These are phyloP conservation scores for Sminthurides aquaticus DNA, from an alignment of 2,888 invertebrate species.

Conservation along the genomic window DNA sequence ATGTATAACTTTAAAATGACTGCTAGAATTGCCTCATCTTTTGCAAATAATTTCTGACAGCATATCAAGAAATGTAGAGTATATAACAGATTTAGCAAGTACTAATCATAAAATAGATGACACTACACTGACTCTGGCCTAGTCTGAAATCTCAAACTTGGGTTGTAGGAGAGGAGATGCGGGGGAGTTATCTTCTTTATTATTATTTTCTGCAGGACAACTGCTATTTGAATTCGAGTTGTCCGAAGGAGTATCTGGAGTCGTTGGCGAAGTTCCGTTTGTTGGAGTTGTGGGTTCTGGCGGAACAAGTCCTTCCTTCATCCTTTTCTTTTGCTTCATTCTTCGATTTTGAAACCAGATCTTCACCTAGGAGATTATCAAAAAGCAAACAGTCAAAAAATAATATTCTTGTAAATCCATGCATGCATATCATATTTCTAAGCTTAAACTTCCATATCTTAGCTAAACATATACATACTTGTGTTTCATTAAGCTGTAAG, in stretches of 20 bases:
- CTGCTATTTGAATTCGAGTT: slow-evolving; percentile 42
- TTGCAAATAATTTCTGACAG: too few species aligned
- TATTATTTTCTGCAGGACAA: slow-evolving; percentile 34
- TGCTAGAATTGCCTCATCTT: too few species aligned
- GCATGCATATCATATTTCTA: too few species aligned
- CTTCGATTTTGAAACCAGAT: slow-evolving; percentile 60
- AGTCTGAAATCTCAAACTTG: slow-evolving; percentile 12
- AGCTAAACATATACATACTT: slow-evolving; percentile 49
- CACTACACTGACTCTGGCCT: not conserved
- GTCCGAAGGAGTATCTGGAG: slow-evolving; percentile 45
- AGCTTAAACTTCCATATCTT: not conserved
- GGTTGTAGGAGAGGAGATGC: slow-evolving; percentile 23
- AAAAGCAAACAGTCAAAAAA: not conserved
- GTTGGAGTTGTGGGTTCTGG: slow-evolving; percentile 51
- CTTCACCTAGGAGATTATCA: slow-evolving; percentile 9
- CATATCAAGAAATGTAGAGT: too few species aligned
- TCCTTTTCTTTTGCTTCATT: slow-evolving; percentile 96
- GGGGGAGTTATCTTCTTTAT: slow-evolving; percentile 33
- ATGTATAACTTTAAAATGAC: too few species aligned
- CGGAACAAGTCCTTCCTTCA: slow-evolving; percentile 81
- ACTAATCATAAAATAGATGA: too few species aligned
- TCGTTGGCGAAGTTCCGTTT: slow-evolving; percentile 48
- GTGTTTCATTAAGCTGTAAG: slow-evolving; percentile 92
- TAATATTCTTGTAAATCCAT: too few species aligned
- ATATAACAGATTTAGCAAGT: too few species aligned